Percentiles rank a stretch among this genome's conserved stretches.
phyloP scores from a whole-genome alignment of 2,888 invertebrate species.

The Drosophila neotestacea region DNA sequence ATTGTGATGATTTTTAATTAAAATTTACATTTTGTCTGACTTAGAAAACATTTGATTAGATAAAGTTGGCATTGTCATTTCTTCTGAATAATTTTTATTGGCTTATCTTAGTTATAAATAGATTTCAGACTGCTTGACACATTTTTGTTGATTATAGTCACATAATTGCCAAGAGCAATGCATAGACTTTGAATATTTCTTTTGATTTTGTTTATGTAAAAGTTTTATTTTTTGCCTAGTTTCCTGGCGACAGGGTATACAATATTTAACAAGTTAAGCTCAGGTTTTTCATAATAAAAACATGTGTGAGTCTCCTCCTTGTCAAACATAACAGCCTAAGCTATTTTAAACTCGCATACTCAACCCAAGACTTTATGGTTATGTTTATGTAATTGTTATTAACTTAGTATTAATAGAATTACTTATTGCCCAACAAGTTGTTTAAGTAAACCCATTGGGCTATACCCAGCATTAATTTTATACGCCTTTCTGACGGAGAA shows the following conservation, averaged over 20 bases:
- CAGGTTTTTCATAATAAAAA: too few relatives aligned
- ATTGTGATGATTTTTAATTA: constrained; percentile 45
- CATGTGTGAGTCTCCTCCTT: background rate
- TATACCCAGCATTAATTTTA: constrained; percentile 15
- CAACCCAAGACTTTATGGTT: background rate
- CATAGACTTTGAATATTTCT: too few relatives aligned
- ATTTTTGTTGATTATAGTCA: too few relatives aligned
- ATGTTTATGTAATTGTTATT: background rate
- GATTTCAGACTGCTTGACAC: too few relatives aligned
- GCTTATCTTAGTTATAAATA: too few relatives aligned
- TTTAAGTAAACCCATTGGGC: background rate
- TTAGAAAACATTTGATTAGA: background rate
- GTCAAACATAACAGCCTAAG: background rate
- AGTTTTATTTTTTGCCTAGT: too few relatives aligned
- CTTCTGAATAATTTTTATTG: too few relatives aligned
- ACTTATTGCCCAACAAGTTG: background rate
- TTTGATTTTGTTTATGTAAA: too few relatives aligned
- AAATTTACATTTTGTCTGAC: constrained; percentile 14
- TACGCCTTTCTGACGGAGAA: background rate
- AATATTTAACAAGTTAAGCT: background rate
- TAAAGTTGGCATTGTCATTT: too few relatives aligned
- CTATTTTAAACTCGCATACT: background rate
- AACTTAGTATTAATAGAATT: background rate
- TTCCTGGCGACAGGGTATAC: background rate
- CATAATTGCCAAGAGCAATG: too few relatives aligned